Conservation (phyloP, 2,888 invertebrate genomes). For the Cryptocephalus moraei region DNA sequence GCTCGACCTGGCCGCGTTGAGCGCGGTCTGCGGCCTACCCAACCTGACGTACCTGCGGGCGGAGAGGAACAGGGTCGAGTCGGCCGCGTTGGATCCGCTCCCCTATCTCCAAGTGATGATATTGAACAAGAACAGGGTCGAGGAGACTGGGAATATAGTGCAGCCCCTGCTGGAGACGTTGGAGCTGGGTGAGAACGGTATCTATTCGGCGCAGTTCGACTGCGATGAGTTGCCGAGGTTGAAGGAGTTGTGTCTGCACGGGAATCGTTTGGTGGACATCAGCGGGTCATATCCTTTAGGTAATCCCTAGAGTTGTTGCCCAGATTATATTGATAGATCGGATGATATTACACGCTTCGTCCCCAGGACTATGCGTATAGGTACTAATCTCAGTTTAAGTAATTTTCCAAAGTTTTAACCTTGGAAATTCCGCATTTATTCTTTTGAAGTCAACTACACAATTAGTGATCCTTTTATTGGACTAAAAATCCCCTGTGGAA, state of each 20-base stretch:
- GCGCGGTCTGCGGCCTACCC: constrained; percentile 42
- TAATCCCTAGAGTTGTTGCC: too few species aligned
- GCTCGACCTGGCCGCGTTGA: constrained; percentile 40
- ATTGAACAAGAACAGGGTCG: constrained; percentile 45
- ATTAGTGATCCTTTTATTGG: too few species aligned
- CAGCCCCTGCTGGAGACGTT: constrained; percentile 47
- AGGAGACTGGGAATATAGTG: constrained; percentile 41
- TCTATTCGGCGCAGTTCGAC: constrained; percentile 29
- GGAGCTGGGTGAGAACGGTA: constrained; percentile 41
- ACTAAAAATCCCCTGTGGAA: too few species aligned
- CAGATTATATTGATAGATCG: too few species aligned
- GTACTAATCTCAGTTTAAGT: too few species aligned
- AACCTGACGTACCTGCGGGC: constrained; percentile 48
- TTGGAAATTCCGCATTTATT: too few species aligned
- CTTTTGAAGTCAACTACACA: too few species aligned
- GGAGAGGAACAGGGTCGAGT: constrained; percentile 43
- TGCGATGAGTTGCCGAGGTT: constrained; percentile 30
- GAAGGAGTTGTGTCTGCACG: constrained; percentile 45
- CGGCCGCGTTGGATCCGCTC: constrained; percentile 42
- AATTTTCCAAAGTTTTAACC: too few species aligned
- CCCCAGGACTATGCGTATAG: too few species aligned
- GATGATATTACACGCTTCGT: too few species aligned
- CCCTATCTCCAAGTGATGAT: constrained; percentile 51
- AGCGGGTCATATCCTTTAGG: constrained; percentile 38
- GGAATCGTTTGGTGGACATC: constrained; percentile 42